Base-by-base conservation (phyloP, 1,140 invertebrate genomes). In the Phortica variegata region DNA sequence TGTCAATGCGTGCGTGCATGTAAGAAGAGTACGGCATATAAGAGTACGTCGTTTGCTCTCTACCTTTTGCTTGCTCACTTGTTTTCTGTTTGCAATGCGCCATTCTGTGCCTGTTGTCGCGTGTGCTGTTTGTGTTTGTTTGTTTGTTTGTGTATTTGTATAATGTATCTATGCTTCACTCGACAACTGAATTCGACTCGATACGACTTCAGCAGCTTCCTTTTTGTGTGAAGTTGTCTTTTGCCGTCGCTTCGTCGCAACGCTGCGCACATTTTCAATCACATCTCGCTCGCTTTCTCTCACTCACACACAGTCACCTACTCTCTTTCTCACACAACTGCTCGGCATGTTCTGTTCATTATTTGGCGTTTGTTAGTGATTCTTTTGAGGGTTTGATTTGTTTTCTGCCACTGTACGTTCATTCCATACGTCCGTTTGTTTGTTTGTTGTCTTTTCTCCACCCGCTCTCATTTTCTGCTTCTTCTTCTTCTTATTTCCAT, bases 381-480 rank as follows among this genome's bases (percentile, higher is more conserved):
- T 38, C 56, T 68, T 63, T 66, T 60, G 65, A 66, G 63, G 63
- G 63, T 66, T 66, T 66, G 63, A 66, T 66, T 66, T 66, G 63
- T 66, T 68, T 58, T 66, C 48, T 49, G 41, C 46, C 48, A 61
- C 68, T 58, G 57, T 51, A 41, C 38, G 44, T 66, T 56, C 62
- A 58, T 66, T 62, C 55, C 55, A 56, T 39, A 26, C 13, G n/a
- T n/a, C n/a, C n/a, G n/a, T n/a, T n/a, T n/a, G n/a, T n/a, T 18
- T 47, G 18, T 15, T 15, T 43, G 31, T 46, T 17, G 18, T 17
- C 26, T 26, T 26, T 47, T 41, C 33, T 26, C 16, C 10, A n/a
- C 32, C 16, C 38, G 15, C 18, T n/a, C 9, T 12, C 39, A 19
- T 39, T 20, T 36, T 12, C 8, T 16, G 32, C 43, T 36, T 8